Conservation (phyloP, 2,113 vertebrate genomes). For the Xiphophorus maculatus region DNA sequence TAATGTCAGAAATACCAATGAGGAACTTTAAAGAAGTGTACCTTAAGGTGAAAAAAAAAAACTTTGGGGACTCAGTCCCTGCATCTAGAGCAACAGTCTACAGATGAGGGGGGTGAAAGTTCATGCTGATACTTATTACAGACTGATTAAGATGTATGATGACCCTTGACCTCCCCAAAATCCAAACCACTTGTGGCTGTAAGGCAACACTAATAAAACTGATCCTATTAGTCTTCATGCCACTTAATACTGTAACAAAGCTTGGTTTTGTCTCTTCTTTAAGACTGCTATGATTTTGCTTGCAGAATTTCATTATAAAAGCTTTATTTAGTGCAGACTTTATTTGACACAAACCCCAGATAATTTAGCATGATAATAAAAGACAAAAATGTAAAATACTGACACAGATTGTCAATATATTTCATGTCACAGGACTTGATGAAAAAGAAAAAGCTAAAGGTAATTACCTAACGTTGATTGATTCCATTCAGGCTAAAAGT, state of each 20-base stretch:
- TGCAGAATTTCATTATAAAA: conserved; percentile 8
- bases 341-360: conserved; percentile 25
- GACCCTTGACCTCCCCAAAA: conserved; percentile 65
- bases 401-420: not conserved
- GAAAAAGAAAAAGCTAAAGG: conserved; percentile 8
- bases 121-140: conserved; percentile 70
- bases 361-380: conserved; percentile 20
- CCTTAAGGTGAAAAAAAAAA: not conserved
- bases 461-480: conserved; percentile 38
- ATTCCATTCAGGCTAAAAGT: conserved; percentile 36
- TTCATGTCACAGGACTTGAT: conserved; percentile 4
- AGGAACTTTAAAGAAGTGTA: conserved; percentile 4
- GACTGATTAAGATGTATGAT: conserved; percentile 67
- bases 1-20: not conserved
- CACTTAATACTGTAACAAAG: conserved; percentile 37
- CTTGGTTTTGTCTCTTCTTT: not conserved
- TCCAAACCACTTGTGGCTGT: conserved; percentile 72
- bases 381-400: conserved; percentile 12
- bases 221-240: conserved; percentile 31
- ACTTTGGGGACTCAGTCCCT: not conserved
- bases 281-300: not conserved
- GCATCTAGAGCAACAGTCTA: conserved; percentile 6
- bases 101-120: conserved; percentile 55
- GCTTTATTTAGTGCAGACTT: conserved; percentile 21
- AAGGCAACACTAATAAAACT: conserved; percentile 57